Conservation (phyloP, 2,113 vertebrate genomes). For the Balaeniceps rex region DNA sequence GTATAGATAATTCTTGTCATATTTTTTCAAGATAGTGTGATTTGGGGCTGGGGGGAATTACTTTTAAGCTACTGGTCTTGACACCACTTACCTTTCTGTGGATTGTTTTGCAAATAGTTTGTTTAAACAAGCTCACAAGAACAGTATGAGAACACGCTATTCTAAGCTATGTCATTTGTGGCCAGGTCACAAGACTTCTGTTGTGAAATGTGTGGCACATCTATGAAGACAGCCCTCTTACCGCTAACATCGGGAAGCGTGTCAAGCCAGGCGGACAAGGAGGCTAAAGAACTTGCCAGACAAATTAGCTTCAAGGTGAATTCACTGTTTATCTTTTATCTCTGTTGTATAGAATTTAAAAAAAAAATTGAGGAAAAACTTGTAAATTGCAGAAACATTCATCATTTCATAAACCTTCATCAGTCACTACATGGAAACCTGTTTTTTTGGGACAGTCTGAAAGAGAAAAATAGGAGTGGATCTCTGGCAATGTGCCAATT, state of each 20-base stretch:
- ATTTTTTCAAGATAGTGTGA: background rate
- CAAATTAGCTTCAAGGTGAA: constrained; percentile 97
- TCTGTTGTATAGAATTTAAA: background rate
- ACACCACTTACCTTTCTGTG: background rate
- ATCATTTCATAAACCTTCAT: background rate
- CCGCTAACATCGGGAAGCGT: constrained; percentile 82
- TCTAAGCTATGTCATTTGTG: constrained; percentile 29
- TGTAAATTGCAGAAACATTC: background rate
- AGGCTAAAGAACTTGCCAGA: constrained; percentile 89
- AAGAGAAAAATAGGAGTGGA: background rate
- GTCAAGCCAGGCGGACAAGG: constrained; percentile 82
- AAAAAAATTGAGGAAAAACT: background rate
- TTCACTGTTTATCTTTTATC: background rate
- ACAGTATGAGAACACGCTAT: background rate
- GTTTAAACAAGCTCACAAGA: background rate
- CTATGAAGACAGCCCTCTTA: constrained; percentile 86
- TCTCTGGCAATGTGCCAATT: background rate
- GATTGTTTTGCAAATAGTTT: background rate
- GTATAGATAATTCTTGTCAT: background rate
- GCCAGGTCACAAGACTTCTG: constrained; percentile 93
- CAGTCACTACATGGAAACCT: background rate
- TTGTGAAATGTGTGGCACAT: constrained; percentile 88
- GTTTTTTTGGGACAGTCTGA: background rate
- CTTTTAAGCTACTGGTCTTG: background rate
- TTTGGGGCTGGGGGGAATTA: background rate